Base-by-base conservation (phyloP, 1,140 invertebrate species). In the Scylla paramamosain region DNA sequence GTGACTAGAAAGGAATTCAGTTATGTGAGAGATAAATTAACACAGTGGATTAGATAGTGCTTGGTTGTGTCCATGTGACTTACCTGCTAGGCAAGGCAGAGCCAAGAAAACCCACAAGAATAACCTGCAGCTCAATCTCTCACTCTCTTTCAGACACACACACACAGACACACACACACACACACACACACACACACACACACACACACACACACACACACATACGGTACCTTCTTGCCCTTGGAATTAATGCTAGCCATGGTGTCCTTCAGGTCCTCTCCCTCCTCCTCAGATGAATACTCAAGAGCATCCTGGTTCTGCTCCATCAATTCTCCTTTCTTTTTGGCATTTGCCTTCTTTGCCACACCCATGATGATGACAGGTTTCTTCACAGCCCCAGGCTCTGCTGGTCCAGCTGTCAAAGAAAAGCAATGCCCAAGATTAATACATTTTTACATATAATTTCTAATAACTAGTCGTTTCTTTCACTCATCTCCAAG, bases 221-320 rank as follows among this genome's bases (percentile, higher is more conserved):
- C 67, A 77, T 7, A 77, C 12, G 0, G 16, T 59, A 96, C 96
- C 96, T 96, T 96, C 52, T 95, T 95, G 14, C 96, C 96, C 91
- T 96, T 96, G 20, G 95, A 96, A 39, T 95, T 95, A 25, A 96
- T 96, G 83, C 94, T 96, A 29, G 95, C 95, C 95, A 96, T 97
- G 0, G 99, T 98, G 96, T 99, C 98, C 96, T 99, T 99, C 88
- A 99, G 97, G 97, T 99, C 99, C 97, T 99, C 99, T 52, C 98
- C 97, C 97, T 99, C 99, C 97, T 99, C 99, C 97, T 99, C 99
- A 32, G 99, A 99, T 0, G 99, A 99, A 97, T 99, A 99, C 97
- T 99, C 99, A 94, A 99, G 97, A 29, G 98, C 99, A 97, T 99
- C 99, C 97, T 99, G 98, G 97, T 99, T 99, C 96, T 99, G 99